Percentiles rank a stretch among this genome's conserved stretches.
phyloP scores from a whole-genome alignment of 2,113 vertebrate species.

The Tragelaphus strepsiceros region DNA sequence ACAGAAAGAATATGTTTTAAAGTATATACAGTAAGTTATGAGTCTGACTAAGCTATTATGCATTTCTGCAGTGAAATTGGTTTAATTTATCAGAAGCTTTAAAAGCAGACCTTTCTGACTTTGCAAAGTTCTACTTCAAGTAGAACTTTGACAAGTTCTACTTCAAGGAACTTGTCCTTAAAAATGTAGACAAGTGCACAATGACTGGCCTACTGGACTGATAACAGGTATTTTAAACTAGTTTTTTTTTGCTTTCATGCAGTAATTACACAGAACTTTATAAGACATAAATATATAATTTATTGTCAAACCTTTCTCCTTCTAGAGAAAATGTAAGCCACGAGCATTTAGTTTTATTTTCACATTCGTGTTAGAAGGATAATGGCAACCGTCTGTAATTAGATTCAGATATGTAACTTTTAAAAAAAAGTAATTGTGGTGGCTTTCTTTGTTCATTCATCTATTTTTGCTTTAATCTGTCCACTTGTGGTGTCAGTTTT shows the following conservation, averaged over 20 bases:
- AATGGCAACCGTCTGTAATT: background rate
- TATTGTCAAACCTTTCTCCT: background rate
- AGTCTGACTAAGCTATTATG: background rate
- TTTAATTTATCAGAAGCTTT: background rate
- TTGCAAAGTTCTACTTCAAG: background rate
- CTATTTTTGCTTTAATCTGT: background rate
- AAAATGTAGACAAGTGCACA: background rate
- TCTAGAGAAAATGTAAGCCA: background rate
- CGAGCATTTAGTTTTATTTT: background rate
- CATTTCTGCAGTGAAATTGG: background rate
- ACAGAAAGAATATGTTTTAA: background rate
- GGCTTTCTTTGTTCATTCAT: background rate
- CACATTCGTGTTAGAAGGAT: background rate
- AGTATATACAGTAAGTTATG: background rate
- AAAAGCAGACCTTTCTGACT: background rate
- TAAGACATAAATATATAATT: background rate
- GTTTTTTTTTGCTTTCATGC: background rate
- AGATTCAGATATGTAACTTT: background rate
- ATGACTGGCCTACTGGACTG: background rate
- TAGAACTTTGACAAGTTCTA: background rate
- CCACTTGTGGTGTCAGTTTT: background rate
- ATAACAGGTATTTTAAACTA: background rate
- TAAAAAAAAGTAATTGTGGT: background rate
- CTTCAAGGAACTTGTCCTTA: background rate
- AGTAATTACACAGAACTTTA: background rate